Evolutionary conservation across 2,797 vertebrate species (phyloP), one percentile per base, ranked within the genome.

Genomic region (Brachyrhaphis roseni): DNA sequence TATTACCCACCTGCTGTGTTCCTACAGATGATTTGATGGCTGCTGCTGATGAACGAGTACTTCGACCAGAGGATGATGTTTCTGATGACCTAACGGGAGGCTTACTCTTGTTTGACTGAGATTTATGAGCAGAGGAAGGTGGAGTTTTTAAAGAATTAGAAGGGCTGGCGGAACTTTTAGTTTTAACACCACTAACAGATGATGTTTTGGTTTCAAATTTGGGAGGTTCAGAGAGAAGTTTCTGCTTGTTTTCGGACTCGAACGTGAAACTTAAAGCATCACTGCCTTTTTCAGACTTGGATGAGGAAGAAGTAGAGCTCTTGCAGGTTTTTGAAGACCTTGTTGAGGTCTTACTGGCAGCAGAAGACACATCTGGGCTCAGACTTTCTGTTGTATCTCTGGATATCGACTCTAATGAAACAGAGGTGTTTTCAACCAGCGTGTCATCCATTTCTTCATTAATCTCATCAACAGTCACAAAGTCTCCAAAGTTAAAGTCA

Each of bases 381-480:
- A 68, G 59, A 3, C 53, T 49, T 8, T 77, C 59, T 36, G 8
- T 80, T 59, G 16, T 80, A 0, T 34, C 18, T 36, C 31, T 80
- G 26, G 84, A 81, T 7, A 79, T 75, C 15, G 16, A n/a, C 8
- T 39, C 34, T 0, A 85, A 72, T 5, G 75, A 75, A 23, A 80
- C 31, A 6, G 76, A 76, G 34, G 49, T 8, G 0, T 23, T n/a
- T 15, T 20, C 36, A 1, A 51, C 15, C 0, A 77, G 28, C 0
- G 12, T 18, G 3, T 92, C 91, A 12, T 66, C 83, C 2, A 82
- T 47, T n/a, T 97, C 94, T 62, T 97, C 97, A 8, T 94, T 85
- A 1, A 98, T 95, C 87, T 99, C 98, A 72, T 99, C 98, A 85
- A 99, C 96, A 0, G 97, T 99, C 47, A 98, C 97, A 87, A 98